phyloP scores from a whole-genome alignment of 1,140 invertebrate species.

The Trichoplusia ni region DNA sequence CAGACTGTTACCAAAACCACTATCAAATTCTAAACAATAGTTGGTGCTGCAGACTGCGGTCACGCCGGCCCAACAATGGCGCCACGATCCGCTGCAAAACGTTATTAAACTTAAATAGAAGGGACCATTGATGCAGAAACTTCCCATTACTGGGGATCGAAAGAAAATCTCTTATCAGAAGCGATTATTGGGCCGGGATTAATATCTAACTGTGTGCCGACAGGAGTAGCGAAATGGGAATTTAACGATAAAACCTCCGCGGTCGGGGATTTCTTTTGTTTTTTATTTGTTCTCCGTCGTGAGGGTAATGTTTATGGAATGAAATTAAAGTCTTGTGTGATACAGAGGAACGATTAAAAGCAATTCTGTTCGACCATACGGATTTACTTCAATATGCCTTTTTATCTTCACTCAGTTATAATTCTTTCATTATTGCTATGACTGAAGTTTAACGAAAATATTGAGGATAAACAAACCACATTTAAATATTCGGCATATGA shows the following conservation, averaged over 20 bases:
- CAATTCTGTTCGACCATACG: too few relatives aligned
- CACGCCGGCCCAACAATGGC: conserved; percentile 21
- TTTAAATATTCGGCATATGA: conserved; percentile 19
- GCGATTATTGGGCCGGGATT: conserved; percentile 71
- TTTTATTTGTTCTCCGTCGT: conserved; percentile 32
- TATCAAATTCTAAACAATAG: conserved; percentile 37
- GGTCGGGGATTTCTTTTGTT: conserved; percentile 43
- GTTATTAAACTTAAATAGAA: conserved; percentile 68
- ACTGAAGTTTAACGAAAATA: too few relatives aligned
- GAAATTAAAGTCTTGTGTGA: background rate
- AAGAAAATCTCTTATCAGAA: conserved; percentile 72
- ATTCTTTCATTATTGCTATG: too few relatives aligned
- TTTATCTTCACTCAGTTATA: too few relatives aligned
- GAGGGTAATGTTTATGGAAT: background rate
- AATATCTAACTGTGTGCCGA: conserved; percentile 61
- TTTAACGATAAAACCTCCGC: conserved; percentile 59
- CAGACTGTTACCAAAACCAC: conserved; percentile 28
- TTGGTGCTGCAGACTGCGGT: conserved; percentile 11
- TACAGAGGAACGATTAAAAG: too few relatives aligned
- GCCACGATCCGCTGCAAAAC: conserved; percentile 36
- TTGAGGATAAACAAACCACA: too few relatives aligned
- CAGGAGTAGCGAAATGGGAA: conserved; percentile 54
- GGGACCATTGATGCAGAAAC: conserved; percentile 64
- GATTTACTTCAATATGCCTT: too few relatives aligned
- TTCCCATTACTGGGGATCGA: conserved; percentile 70